These are phyloP conservation scores for Caenorhabditis sulstoni DNA, from an alignment of 2,888 invertebrate genomes.

Conservation along the genomic window DNA sequence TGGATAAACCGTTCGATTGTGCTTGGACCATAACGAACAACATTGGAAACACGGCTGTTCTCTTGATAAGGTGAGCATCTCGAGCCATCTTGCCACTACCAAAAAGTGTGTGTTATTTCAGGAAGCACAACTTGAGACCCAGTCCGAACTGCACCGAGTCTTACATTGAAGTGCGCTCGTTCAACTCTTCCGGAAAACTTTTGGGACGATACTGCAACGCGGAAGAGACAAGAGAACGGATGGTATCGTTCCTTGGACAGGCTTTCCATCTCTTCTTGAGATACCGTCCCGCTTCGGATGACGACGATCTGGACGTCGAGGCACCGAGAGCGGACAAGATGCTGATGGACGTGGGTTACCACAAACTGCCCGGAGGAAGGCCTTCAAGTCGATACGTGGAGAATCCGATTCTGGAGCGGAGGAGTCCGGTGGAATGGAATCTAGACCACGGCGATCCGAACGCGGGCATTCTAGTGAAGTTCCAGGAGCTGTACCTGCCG, in stretches of 20 bases:
- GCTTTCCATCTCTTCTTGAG: slow-evolving; percentile 62
- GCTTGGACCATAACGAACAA: slow-evolving; percentile 48
- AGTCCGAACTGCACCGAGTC: slow-evolving; percentile 68
- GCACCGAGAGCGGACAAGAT: slow-evolving; percentile 6
- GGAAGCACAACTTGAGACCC: slow-evolving; percentile 27
- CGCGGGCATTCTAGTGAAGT: slow-evolving; percentile 44
- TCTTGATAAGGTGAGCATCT: slow-evolving; percentile 29
- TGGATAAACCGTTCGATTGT: slow-evolving; percentile 46
- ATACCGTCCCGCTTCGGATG: slow-evolving; percentile 48
- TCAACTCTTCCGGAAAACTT: slow-evolving; percentile 68
- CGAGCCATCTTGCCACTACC: background rate
- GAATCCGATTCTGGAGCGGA: slow-evolving; percentile 30
- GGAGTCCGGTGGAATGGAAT: slow-evolving; percentile 13
- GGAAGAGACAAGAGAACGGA: background rate
- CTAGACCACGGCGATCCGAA: slow-evolving; percentile 27
- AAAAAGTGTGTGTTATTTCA: slow-evolving; percentile 4
- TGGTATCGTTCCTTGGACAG: too few species aligned
- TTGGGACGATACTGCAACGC: slow-evolving; percentile 67
- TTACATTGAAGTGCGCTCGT: slow-evolving; percentile 73
- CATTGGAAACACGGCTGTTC: slow-evolving; percentile 29
- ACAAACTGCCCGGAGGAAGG: slow-evolving; percentile 33
- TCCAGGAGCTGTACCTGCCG: slow-evolving; percentile 39
- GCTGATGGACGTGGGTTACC: slow-evolving; percentile 26
- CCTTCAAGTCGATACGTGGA: slow-evolving; percentile 14
- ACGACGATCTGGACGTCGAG: slow-evolving; percentile 19